Conservation (phyloP, 92 coral and sea anemone genomes). For the Phymanthus crucifer region DNA sequence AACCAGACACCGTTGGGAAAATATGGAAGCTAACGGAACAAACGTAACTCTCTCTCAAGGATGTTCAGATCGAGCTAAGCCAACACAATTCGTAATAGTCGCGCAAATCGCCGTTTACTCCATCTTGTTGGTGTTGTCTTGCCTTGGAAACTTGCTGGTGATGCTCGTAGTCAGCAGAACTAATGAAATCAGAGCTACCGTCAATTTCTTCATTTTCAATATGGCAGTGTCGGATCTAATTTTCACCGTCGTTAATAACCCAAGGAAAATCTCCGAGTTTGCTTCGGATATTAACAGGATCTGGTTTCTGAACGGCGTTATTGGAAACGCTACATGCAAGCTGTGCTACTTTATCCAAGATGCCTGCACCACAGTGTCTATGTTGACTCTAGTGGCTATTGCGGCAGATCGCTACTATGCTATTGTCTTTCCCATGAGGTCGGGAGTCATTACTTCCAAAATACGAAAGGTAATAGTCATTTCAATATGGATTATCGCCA, state of each 20-base stretch:
- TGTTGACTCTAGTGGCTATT: slow-evolving; percentile 45
- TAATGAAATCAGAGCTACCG: slow-evolving; percentile 34
- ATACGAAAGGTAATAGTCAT: slow-evolving; percentile 27
- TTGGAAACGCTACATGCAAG: slow-evolving; percentile 37
- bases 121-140: slow-evolving; percentile 25
- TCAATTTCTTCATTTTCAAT: slow-evolving; percentile 45
- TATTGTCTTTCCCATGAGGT: slow-evolving; percentile 46
- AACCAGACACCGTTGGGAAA: neutral
- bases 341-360: slow-evolving; percentile 40
- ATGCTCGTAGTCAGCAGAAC: slow-evolving; percentile 33
- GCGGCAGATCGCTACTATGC: slow-evolving; percentile 48
- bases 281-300: slow-evolving; percentile 17
- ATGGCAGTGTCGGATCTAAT: slow-evolving; percentile 58
- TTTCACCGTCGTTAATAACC: slow-evolving; percentile 35
- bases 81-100: neutral
- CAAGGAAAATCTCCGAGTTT: slow-evolving; percentile 33
- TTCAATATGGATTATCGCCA: slow-evolving; percentile 32
- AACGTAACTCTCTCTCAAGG: neutral
- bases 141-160: slow-evolving; percentile 41
- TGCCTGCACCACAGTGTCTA: slow-evolving; percentile 49
- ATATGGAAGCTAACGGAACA: slow-evolving; percentile 24
- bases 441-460: slow-evolving; percentile 28
- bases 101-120: slow-evolving; percentile 18
- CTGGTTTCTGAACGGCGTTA: slow-evolving; percentile 39
- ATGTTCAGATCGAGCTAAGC: slow-evolving; percentile 3